phyloP scores from a whole-genome alignment of 23 tunicate genomes.

The Botrylloides violaceus region DNA sequence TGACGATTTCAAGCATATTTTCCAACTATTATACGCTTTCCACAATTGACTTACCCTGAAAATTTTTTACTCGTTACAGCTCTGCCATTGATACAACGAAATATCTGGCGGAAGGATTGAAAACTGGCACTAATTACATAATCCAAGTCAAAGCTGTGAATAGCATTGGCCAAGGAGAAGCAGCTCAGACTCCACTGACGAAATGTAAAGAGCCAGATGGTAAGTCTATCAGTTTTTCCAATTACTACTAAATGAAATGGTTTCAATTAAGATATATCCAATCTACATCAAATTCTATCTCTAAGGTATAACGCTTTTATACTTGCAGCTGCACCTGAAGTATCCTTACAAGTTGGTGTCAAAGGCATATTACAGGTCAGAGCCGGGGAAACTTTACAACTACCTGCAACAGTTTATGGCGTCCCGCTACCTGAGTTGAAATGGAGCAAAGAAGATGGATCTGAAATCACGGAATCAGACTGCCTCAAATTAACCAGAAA shows the following conservation, averaged over 20 bases:
- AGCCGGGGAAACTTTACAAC: slow-evolving; percentile 61
- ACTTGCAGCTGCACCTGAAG: slow-evolving; percentile 26
- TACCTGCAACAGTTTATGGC: slow-evolving; percentile 56
- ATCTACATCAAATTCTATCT: neutral
- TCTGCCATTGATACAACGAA: slow-evolving; percentile 29
- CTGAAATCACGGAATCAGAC: slow-evolving; percentile 32
- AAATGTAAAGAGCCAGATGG: slow-evolving; percentile 31
- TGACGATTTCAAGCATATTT: neutral
- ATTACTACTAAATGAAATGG: too few species aligned
- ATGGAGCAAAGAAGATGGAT: slow-evolving; percentile 64
- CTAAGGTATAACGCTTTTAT: neutral
- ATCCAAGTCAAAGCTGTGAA: slow-evolving; percentile 76
- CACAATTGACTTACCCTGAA: neutral
- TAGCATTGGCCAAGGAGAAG: slow-evolving; percentile 66
- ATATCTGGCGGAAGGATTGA: slow-evolving; percentile 37
- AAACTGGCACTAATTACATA: slow-evolving; percentile 53
- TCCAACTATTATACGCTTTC: neutral
- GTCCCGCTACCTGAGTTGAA: slow-evolving; percentile 71
- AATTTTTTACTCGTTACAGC: too few species aligned
- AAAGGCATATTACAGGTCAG: slow-evolving; percentile 55
- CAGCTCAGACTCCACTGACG: slow-evolving; percentile 45
- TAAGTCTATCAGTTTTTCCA: neutral
- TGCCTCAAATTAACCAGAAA: slow-evolving; percentile 1
- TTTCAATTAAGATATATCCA: too few species aligned
- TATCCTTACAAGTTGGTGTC: slow-evolving; percentile 62